Evolutionary conservation across 2,113 vertebrate genomes (phyloP), one percentile per base, ranked within the genome.

Genomic region (Pterocles burchelli): DNA sequence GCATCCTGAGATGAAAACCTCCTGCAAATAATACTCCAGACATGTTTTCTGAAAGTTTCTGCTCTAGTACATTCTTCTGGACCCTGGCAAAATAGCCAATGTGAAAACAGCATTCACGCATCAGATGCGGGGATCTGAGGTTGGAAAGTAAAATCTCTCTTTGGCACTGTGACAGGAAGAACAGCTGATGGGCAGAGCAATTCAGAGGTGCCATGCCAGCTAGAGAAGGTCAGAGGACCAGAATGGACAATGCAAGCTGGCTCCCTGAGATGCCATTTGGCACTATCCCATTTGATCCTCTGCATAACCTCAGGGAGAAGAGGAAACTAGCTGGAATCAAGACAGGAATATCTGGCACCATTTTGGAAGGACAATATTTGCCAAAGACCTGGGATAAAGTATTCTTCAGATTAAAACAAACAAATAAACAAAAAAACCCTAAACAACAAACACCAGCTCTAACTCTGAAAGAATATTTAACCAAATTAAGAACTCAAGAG

Each of bases 281-380:
- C 31, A 0, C 61, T 18, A 28, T 24, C 76, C 72, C 82, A 86
- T 77, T 76, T 80, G 61, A 96, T 71, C 72, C 68, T 84, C 93
- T 81, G 61, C 65, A 93, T 83, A 93, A 92, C 88, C 82, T 94
- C 79, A 48, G 92, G 85, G 83, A 87, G 41, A 83, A 94, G 68
- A 70, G 90, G 17, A 88, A 96, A 93, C 34, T 10, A 52, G 68
- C 48, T 92, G 65, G 88, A 90, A 51, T 41, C 24, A 80, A 88
- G 34, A 92, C 88, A 93, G 63, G 8, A 90, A 66, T 90, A 81
- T 21, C 49, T 84, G 83, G 73, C 76, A 90, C 52, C 11, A 43
- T 75, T 81, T 80, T 88, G 70, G 57, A 84, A 93, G 36, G 36
- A 77, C 10, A 19, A 0, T 29, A 88, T 67, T 67, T 74, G 55